These are phyloP conservation scores for Neolamprologus ventralis DNA, from an alignment of 2,113 vertebrate species.

Conservation along the genomic window DNA sequence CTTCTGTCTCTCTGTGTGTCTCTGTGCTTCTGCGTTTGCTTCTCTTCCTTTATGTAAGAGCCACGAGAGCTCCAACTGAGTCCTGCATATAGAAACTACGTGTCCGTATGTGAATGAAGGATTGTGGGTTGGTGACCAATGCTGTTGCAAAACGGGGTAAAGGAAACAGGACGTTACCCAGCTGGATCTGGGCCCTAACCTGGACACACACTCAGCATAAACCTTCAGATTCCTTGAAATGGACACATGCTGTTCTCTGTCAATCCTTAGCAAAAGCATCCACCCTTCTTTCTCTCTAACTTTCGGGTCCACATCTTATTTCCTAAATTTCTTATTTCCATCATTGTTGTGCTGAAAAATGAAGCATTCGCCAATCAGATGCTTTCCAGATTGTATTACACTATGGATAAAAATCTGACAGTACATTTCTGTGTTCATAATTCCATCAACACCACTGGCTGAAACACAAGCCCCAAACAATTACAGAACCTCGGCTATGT, in stretches of 20 bases:
- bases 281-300: neutral
- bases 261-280: neutral
- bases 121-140: conserved; percentile 25
- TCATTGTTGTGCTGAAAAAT: too few species aligned
- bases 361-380: neutral
- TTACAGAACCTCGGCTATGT: neutral
- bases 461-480: accelerated
- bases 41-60: neutral
- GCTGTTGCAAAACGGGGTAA: neutral
- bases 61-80: neutral
- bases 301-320: neutral
- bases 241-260: neutral
- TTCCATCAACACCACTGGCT: neutral
- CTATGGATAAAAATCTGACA: neutral
- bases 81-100: neutral
- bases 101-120: conserved; percentile 25
- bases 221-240: neutral
- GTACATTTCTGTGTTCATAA: neutral
- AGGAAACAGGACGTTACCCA: conserved; percentile 19
- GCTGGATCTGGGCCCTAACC: conserved; percentile 15
- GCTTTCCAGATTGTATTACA: neutral
- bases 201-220: conserved; percentile 10
- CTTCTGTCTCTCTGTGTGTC: neutral
- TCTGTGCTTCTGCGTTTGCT: neutral
- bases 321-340: too few species aligned